These are phyloP conservation scores for Sphaeramia orbicularis DNA, from an alignment of 2,797 vertebrate species.

Conservation along the genomic window DNA sequence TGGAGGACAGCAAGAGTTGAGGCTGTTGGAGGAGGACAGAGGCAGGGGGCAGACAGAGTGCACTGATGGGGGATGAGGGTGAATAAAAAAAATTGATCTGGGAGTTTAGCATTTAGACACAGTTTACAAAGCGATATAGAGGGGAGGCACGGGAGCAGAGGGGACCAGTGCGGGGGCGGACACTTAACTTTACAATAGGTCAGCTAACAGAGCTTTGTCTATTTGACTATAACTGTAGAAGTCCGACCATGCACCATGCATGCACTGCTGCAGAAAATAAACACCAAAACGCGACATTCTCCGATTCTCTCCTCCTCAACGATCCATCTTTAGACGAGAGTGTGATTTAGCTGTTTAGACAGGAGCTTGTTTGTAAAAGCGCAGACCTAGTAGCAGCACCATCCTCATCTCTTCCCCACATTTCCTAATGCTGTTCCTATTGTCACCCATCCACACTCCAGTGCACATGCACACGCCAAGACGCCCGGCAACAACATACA, in stretches of 20 bases:
- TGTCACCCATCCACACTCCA: slow-evolving; percentile 81
- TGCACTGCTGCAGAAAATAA: slow-evolving; percentile 27
- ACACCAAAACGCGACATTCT: slow-evolving; percentile 28
- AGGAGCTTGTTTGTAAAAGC: slow-evolving; percentile 78
- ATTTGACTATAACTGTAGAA: too few species aligned
- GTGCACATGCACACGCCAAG: slow-evolving; percentile 68
- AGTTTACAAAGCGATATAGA: slow-evolving; percentile 86
- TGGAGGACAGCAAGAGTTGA: slow-evolving; percentile 77
- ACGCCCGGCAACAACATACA: slow-evolving; percentile 44
- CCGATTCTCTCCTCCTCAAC: slow-evolving; percentile 32
- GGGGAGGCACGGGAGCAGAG: slow-evolving; percentile 69
- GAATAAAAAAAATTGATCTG: slow-evolving; percentile 88
- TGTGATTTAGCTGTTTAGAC: slow-evolving; percentile 79
- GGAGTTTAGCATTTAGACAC: slow-evolving; percentile 90
- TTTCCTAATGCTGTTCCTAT: slow-evolving; percentile 84
- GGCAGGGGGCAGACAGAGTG: slow-evolving; percentile 68
- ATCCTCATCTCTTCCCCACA: slow-evolving; percentile 79
- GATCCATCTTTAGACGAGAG: slow-evolving; percentile 57
- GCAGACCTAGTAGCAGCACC: slow-evolving; percentile 70
- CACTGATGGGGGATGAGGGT: slow-evolving; percentile 71
- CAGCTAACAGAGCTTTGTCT: slow-evolving; percentile 57
- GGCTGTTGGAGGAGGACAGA: slow-evolving; percentile 72
- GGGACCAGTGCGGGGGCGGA: slow-evolving; percentile 63
- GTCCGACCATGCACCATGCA: too few species aligned
- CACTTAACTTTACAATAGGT: slow-evolving; percentile 85